Evolutionary conservation across 2,888 invertebrate species (phyloP).

Genomic region (Antheraea assamensis): DNA sequence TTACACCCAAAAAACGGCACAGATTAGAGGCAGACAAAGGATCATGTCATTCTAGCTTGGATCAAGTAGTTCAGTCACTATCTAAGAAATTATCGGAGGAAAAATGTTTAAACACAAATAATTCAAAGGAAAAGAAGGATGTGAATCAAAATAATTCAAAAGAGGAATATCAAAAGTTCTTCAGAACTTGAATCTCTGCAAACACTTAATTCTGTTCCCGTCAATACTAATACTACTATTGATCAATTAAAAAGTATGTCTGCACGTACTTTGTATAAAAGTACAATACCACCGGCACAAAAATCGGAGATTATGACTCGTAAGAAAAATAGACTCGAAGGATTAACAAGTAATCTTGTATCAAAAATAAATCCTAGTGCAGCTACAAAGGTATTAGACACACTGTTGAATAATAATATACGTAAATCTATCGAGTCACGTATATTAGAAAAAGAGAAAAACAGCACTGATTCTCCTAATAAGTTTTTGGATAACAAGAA

Average conservation of each 20-base stretch:
- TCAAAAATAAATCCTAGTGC: conserved; percentile 83
- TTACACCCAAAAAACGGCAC: conserved; percentile 89
- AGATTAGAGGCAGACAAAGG: conserved; percentile 83
- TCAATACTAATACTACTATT: conserved; percentile 46
- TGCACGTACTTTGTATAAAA: conserved; percentile 74
- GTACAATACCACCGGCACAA: conserved; percentile 74
- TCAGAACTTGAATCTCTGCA: conserved; percentile 43
- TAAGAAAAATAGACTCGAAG: conserved; percentile 85
- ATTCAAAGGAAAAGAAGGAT: conserved; percentile 58
- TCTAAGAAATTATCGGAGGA: conserved; percentile 76
- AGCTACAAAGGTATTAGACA: conserved; percentile 78
- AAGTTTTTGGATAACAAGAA: conserved; percentile 60
- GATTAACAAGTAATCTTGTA: conserved; percentile 82
- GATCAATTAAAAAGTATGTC: conserved; percentile 79
- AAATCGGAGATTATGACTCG: conserved; percentile 83
- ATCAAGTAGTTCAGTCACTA: conserved; percentile 75
- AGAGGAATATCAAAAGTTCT: conserved; percentile 53
- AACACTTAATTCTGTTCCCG: conserved; percentile 37
- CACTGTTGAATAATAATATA: conserved; percentile 75
- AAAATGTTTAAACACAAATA: conserved; percentile 44
- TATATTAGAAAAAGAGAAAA: conserved; percentile 74
- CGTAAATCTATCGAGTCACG: conserved; percentile 77
- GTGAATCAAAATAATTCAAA: conserved; percentile 59
- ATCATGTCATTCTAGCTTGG: conserved; percentile 64
- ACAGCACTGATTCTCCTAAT: conserved; percentile 44